Evolutionary conservation across 2,797 vertebrate genomes (phyloP), one percentile per base, ranked within the genome.

Genomic region (Spondyliosoma cantharus): DNA sequence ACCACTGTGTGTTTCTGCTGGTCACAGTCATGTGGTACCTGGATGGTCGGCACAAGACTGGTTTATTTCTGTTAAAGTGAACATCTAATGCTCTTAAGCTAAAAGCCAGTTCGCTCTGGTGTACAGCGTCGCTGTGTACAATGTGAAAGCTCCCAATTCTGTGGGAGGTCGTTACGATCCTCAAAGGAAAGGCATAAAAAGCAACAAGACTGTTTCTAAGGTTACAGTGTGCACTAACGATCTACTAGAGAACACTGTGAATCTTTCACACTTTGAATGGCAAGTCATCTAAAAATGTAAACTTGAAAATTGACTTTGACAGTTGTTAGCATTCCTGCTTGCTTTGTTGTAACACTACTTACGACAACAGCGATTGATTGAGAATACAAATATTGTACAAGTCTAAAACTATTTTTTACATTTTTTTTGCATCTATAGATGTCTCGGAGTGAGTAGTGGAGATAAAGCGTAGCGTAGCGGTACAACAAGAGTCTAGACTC

Each of bases 401-500:
- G 14, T 46, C 4, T 16, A 46, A 46, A 46, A 45, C 12, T 3
- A 45, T 46, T 3, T 16, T 37, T 37, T 32, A n/a, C n/a, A 14
- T 4, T 48, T 52, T n/a, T 62, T 24, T 7, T 58, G 7, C 9
- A 6, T 20, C 22, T 19, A 5, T 19, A 43, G 42, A 45, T 19
- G 12, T 20, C 19, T 37, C 3, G 11, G 0, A 19, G n/a, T 43
- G 45, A 9, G 20, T 25, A 52, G 22, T 60, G 15, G 50, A 48
- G 13, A n/a, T 0, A 46, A 53, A 75, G 22, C 27, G 11, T 19
- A 54, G 42, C 54, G 64, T n/a, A 54, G 42, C 49, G 69, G 45
- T 67, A 43, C 22, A 57, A 48, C 1, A 1, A 22, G 6, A 54
- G 54, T 81, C 37, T 62, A 6, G n/a, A 74, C 70, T 71, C 17